Conservation (phyloP, 2,113 vertebrate species). For the Bufo gargarizans region DNA sequence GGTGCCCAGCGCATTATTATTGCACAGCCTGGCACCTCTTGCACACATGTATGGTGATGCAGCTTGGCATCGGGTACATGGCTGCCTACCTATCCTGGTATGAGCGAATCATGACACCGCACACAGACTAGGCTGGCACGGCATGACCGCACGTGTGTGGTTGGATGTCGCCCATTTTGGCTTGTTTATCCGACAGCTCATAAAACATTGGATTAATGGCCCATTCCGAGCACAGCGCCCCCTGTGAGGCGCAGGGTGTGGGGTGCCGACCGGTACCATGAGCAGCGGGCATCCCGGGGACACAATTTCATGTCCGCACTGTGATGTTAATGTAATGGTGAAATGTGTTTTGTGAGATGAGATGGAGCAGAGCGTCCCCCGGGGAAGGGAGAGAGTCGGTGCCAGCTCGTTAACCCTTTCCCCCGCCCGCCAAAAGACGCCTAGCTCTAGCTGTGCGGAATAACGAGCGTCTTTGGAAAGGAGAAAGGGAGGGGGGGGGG, state of each 20-base stretch:
- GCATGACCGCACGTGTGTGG: no score
- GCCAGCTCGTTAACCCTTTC: conserved; percentile 43
- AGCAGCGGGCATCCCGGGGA: neutral
- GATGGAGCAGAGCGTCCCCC: conserved; percentile 45
- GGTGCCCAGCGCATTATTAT: neutral
- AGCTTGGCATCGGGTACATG: neutral
- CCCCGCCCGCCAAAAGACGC: neutral
- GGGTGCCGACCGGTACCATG: neutral
- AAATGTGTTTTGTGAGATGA: conserved; percentile 55
- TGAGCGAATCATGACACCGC: neutral
- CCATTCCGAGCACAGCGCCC: conserved; percentile 13
- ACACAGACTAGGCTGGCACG: neutral
- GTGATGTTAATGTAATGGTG: conserved; percentile 48
- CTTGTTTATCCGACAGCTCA: neutral
- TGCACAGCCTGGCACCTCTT: neutral
- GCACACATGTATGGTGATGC: no score
- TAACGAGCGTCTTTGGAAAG: neutral
- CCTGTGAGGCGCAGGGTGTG: neutral
- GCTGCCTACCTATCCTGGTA: neutral
- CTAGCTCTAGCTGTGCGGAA: neutral
- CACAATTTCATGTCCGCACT: conserved; percentile 47
- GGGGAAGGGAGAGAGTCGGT: conserved; percentile 3
- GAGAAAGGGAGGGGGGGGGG: neutral
- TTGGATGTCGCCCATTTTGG: no score
- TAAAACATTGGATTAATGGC: conserved; percentile 38